phyloP scores from a whole-genome alignment of 2,888 invertebrate species.

The Suillia variegata region DNA sequence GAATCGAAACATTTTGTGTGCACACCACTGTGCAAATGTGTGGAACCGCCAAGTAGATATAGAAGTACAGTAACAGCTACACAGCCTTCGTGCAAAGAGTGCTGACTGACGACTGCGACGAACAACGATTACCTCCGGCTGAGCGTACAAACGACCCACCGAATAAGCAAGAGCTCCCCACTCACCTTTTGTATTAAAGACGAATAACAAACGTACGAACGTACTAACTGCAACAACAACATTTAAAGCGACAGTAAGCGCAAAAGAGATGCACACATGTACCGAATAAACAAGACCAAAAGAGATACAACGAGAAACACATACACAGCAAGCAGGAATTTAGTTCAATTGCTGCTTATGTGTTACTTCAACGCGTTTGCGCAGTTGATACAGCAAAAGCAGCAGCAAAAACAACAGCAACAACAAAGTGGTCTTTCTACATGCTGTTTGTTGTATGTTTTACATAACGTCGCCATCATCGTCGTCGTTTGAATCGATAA shows the following conservation, averaged over 20 bases:
- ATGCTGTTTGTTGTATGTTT: constrained; percentile 15
- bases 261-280: constrained; percentile 14
- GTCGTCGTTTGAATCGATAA: constrained; percentile 28
- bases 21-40: too few species aligned
- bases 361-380: constrained; percentile 20
- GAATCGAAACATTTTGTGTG: constrained; percentile 23
- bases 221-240: neutral
- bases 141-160: neutral
- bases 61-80: neutral
- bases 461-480: constrained; percentile 31
- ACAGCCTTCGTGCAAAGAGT: neutral
- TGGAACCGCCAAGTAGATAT: neutral
- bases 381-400: constrained; percentile 17
- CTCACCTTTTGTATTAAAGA: constrained; percentile 23
- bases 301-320: too few species aligned
- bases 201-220: constrained; percentile 15
- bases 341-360: constrained; percentile 22
- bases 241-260: neutral
- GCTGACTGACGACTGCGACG: neutral
- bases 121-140: constrained; percentile 17
- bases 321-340: constrained; percentile 20
- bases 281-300: too few species aligned
- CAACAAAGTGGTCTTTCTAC: constrained; percentile 9
- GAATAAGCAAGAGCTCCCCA: constrained; percentile 23
- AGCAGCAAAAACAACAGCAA: constrained; percentile 7